Evolutionary conservation across 2,113 vertebrate species (phyloP).

Genomic region (Lutjanus erythropterus): DNA sequence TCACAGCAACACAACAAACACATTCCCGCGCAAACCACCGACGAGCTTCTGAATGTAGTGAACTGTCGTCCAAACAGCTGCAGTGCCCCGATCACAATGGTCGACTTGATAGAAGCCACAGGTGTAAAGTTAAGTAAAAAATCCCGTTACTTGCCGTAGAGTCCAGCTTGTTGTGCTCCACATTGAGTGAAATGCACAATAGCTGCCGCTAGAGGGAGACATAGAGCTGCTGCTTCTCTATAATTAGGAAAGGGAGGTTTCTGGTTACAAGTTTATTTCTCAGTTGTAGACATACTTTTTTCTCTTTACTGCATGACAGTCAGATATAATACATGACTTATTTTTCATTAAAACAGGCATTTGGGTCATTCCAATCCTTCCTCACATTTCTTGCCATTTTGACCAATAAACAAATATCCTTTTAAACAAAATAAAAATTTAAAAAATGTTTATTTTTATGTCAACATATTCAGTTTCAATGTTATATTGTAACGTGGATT

Average conservation of each 20-base stretch:
- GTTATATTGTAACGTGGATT: too few species aligned
- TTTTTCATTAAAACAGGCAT: not conserved
- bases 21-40: not conserved
- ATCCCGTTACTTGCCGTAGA: slow-evolving; percentile 40
- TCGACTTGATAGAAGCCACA: not conserved
- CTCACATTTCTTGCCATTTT: not conserved
- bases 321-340: not conserved
- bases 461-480: not conserved
- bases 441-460: not conserved
- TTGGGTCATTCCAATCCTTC: not conserved
- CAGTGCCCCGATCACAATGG: not conserved
- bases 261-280: slow-evolving; percentile 36
- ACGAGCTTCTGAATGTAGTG: not conserved
- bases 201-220: slow-evolving; percentile 64
- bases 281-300: not conserved
- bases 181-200: slow-evolving; percentile 6
- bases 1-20: not conserved
- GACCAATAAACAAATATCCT: not conserved
- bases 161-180: slow-evolving; percentile 24
- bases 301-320: not conserved
- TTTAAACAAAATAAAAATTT: not conserved
- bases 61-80: not conserved
- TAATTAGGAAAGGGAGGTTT: slow-evolving; percentile 60
- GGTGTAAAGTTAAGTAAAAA: slow-evolving; percentile 2
- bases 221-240: slow-evolving; percentile 23